A percentile compares a stretch with the other conserved stretches of the same genome.
Conservation (phyloP, 2,888 invertebrate species). For the Syrista parreyssii region DNA sequence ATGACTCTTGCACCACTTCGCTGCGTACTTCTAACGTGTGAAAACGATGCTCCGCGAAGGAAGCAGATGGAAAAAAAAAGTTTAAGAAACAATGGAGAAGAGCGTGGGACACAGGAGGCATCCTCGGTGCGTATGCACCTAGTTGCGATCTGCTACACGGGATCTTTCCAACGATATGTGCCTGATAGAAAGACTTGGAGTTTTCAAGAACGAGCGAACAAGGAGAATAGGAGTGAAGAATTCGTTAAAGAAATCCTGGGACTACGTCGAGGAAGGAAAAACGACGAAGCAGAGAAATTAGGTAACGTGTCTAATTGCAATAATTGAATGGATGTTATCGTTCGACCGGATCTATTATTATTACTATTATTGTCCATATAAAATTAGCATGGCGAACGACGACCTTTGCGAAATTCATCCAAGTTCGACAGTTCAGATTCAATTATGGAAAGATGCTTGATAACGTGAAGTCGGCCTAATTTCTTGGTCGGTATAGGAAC, state of each 20-base stretch:
- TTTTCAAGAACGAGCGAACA: background rate
- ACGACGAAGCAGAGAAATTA: background rate
- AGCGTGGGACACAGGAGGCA: slow-evolving; percentile 49
- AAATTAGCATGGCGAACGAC: background rate
- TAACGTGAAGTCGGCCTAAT: background rate
- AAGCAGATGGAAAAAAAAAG: background rate
- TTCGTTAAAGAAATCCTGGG: background rate
- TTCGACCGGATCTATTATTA: background rate
- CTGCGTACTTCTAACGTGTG: background rate
- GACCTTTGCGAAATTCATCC: background rate
- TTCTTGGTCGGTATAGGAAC: background rate
- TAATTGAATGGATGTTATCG: background rate
- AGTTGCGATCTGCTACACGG: background rate
- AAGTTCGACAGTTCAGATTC: background rate
- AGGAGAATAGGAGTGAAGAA: background rate
- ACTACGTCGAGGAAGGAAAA: background rate
- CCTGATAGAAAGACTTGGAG: background rate
- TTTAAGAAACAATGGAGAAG: slow-evolving; percentile 49
- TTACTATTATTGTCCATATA: background rate
- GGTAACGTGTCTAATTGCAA: too few relatives aligned
- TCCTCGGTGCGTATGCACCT: slow-evolving; percentile 41
- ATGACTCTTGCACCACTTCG: background rate
- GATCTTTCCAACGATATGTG: background rate
- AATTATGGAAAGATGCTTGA: background rate
- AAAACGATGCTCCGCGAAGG: background rate